Percentiles rank a stretch among this genome's conserved stretches.
phyloP scores from a whole-genome alignment of 2,113 vertebrate genomes.

The Martes martes region DNA sequence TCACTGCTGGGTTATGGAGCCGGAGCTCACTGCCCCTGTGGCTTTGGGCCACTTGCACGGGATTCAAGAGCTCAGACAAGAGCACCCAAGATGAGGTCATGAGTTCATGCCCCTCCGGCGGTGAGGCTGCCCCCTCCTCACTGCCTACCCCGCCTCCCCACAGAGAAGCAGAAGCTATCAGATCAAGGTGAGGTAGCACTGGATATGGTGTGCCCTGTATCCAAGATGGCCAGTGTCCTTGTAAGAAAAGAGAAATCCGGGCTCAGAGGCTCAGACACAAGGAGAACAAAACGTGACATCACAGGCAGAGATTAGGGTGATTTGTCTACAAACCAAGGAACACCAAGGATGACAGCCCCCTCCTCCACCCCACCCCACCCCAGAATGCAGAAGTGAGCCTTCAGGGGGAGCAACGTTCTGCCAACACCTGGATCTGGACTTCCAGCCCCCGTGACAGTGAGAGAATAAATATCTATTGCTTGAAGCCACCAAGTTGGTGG shows the following conservation, averaged over 20 bases:
- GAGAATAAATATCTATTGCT: background rate
- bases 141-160: background rate
- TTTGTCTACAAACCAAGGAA: accelerated
- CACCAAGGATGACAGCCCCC: accelerated
- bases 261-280: background rate
- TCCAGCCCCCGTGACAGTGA: accelerated
- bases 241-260: background rate
- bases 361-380: accelerated
- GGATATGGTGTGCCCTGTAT: background rate
- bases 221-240: background rate
- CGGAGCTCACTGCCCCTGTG: too few species aligned
- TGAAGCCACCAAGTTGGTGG: background rate
- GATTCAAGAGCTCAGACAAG: background rate
- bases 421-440: background rate
- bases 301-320: background rate
- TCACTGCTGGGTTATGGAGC: too few species aligned
- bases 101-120: too few species aligned
- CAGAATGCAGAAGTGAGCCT: background rate
- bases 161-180: background rate
- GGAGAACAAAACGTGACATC: accelerated
- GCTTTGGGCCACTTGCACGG: background rate
- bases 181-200: background rate
- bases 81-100: background rate
- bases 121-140: too few species aligned
- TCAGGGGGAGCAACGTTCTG: accelerated